phyloP scores from a whole-genome alignment of 2,888 invertebrate species.

The Hirtodrosophila cameraria region DNA sequence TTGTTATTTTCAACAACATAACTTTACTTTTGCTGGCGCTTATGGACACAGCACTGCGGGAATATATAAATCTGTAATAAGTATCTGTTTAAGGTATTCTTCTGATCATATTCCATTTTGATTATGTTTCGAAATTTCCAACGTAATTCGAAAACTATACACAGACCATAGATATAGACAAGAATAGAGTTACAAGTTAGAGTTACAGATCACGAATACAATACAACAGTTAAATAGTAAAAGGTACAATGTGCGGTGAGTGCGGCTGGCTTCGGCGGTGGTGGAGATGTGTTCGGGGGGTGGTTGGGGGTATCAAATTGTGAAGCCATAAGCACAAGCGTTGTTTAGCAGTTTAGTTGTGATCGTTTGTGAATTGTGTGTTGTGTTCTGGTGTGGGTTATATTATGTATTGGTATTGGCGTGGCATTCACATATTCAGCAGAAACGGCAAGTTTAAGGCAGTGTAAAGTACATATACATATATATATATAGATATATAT shows the following conservation, averaged over 20 bases:
- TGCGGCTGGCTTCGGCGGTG: constrained; percentile 63
- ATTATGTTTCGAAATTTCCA: too few species aligned
- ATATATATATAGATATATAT: constrained; percentile 52
- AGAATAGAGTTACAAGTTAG: constrained; percentile 43
- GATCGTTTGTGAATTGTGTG: constrained; percentile 8
- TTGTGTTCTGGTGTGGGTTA: constrained; percentile 22
- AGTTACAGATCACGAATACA: constrained; percentile 66
- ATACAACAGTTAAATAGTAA: constrained; percentile 72
- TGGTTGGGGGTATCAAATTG: constrained; percentile 19
- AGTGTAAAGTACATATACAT: constrained; percentile 73
- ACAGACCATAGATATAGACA: constrained; percentile 42
- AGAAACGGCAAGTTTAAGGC: constrained; percentile 81
- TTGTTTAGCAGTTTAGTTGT: constrained; percentile 27
- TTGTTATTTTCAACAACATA: too few species aligned
- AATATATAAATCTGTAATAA: too few species aligned
- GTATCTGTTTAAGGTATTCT: too few species aligned
- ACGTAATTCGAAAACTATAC: constrained; percentile 31
- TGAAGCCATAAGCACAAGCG: constrained; percentile 50
- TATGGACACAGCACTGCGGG: too few species aligned
- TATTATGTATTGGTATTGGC: constrained; percentile 43
- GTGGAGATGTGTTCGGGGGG: constrained; percentile 40
- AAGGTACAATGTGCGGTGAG: constrained; percentile 80
- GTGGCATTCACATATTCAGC: constrained; percentile 79
- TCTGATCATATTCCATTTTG: too few species aligned
- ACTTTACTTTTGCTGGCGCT: too few species aligned